Base-by-base conservation (phyloP, 2,888 invertebrate species). In the Pristionchus entomophagus region DNA sequence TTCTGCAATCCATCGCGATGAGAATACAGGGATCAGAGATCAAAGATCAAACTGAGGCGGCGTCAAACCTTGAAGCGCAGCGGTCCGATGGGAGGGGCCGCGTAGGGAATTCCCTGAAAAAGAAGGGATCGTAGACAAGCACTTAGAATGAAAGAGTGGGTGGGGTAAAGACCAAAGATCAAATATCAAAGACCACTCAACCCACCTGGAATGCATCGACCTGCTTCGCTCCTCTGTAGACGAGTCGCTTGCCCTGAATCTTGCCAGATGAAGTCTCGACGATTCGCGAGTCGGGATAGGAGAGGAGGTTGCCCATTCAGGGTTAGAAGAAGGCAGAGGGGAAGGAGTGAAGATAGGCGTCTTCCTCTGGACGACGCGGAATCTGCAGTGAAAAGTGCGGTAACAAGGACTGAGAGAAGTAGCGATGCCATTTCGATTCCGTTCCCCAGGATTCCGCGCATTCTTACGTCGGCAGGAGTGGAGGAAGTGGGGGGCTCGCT, bases 1-100 rank as follows among this genome's bases (percentile, higher is more conserved):
- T 87, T 86, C 89, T 90, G 35, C 3, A 29, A 38, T 38, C 12
- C 19, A 41, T n/a, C 29, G 45, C 14, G 45, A 32, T 3, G 35
- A 19, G 19, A 41, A 41, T 73, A 22, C n/a, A n/a, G n/a, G n/a
- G n/a, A n/a, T n/a, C n/a, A n/a, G n/a, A 22, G 22, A 49, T 45
- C 45, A 4, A 77, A 8, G 59, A 59, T 22, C 22, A n/a, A n/a
- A 4, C n/a, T 10, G 22, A 41, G n/a, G 35, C 2, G 14, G 62
- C 32, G 62, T n/a, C n/a, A 41, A 35, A 84, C 83, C 83, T 65
- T 62, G 83, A 84, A 84, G 41, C 83, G 45, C 14, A 84, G 56
- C 0, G 22, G 26, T 5, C 65, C 65, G 14, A 84, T 19, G 14
- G 83, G 83, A 3, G 83, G 65, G 0, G 59, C 10, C 17, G 83